Conservation (phyloP, 2,888 invertebrate species). For the Amiota communis region DNA sequence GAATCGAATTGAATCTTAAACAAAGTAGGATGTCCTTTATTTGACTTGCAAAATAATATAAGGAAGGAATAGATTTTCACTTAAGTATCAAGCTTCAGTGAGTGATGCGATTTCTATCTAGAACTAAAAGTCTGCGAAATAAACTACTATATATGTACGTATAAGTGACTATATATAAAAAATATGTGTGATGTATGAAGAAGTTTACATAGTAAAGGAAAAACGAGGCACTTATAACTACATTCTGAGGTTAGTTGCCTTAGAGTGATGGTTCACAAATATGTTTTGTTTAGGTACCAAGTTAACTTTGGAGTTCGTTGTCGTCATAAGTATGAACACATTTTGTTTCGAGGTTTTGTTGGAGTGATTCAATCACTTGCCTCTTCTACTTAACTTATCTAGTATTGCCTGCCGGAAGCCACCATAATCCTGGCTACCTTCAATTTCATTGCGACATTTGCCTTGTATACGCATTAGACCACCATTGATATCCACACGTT, state of each 20-base stretch:
- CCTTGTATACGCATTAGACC: constrained; percentile 68
- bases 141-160: not conserved
- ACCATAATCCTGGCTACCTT: constrained; percentile 63
- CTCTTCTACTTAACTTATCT: constrained; percentile 60
- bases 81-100: not conserved
- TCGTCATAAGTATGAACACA: constrained; percentile 34
- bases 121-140: not conserved
- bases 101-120: not conserved
- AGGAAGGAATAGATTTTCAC: not conserved
- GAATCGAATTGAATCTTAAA: not conserved
- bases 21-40: constrained; percentile 4
- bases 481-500: constrained; percentile 59
- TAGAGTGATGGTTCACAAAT: not conserved
- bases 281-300: constrained; percentile 31
- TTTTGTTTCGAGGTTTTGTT: not conserved
- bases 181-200: not conserved
- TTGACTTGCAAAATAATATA: constrained; percentile 10
- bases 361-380: constrained; percentile 28
- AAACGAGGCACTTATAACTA: constrained; percentile 40
- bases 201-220: constrained; percentile 16
- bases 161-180: no score
- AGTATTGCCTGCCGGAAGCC: constrained; percentile 65
- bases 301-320: constrained; percentile 40
- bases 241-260: constrained; percentile 37
- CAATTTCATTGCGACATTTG: constrained; percentile 66